These are phyloP conservation scores for Callionymus lyra DNA, from an alignment of 2,113 vertebrate genomes.

Conservation along the genomic window DNA sequence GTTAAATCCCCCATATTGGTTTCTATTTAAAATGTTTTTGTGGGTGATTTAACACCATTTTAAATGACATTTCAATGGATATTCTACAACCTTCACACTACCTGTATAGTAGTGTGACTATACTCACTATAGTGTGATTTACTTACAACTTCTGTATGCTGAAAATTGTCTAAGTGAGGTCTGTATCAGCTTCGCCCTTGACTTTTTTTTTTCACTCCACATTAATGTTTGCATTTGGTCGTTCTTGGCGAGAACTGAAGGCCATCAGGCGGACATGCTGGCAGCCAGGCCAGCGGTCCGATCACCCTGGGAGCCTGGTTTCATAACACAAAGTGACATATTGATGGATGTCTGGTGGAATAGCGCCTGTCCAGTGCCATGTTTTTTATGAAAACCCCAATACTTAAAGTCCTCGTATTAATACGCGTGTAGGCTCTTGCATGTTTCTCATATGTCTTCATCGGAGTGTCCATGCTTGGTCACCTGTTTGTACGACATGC, in stretches of 20 bases:
- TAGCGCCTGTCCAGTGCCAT: constrained; percentile 35
- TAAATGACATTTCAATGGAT: no score
- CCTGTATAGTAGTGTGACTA: no score
- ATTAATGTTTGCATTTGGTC: constrained; percentile 28
- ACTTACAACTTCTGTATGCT: no score
- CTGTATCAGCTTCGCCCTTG: no score
- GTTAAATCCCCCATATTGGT: no score
- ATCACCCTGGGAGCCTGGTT: constrained; percentile 46
- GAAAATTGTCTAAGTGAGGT: no score
- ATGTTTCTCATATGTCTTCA: constrained; percentile 29
- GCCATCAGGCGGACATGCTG: constrained; percentile 41
- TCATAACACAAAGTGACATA: constrained; percentile 60
- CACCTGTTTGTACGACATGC: constrained; percentile 10
- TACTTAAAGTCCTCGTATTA: no score
- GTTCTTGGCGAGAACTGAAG: constrained; percentile 32
- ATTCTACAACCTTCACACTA: no score
- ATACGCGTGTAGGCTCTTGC: constrained; percentile 11
- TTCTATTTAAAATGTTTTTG: no score
- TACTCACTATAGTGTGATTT: no score
- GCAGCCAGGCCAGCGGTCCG: constrained; percentile 35
- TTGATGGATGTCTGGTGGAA: constrained; percentile 62
- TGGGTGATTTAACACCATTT: no score
- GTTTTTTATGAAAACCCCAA: neutral
- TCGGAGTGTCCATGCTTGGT: constrained; percentile 23
- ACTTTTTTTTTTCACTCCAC: neutral